Percentiles rank a stretch among this genome's conserved stretches.
phyloP scores from a whole-genome alignment of 2,888 invertebrate species.

The Lottia scabra region DNA sequence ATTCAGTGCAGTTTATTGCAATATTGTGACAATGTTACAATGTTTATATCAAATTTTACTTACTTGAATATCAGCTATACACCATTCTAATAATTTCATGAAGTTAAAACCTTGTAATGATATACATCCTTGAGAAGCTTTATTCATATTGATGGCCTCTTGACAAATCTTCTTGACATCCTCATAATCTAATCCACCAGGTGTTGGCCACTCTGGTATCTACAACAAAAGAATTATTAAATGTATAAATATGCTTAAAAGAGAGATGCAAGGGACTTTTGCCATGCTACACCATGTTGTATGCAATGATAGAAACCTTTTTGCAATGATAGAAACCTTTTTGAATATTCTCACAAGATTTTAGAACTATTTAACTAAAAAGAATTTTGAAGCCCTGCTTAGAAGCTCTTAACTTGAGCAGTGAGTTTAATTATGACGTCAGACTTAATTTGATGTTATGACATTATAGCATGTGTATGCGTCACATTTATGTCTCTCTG shows the following conservation, averaged over 20 bases:
- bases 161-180: slow-evolving; percentile 29
- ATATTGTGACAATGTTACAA: too few relatives aligned
- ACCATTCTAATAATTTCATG: slow-evolving; percentile 39
- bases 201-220: slow-evolving; percentile 31
- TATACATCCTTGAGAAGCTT: slow-evolving; percentile 13
- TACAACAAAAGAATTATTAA: not conserved
- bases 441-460: too few relatives aligned
- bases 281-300: not conserved
- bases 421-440: too few relatives aligned
- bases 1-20: too few relatives aligned
- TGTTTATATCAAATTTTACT: too few relatives aligned
- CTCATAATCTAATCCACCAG: slow-evolving; percentile 24
- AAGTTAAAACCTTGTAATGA: slow-evolving; percentile 15
- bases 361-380: too few relatives aligned
- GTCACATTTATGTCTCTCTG: too few relatives aligned
- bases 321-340: not conserved
- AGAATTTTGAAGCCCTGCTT: too few relatives aligned
- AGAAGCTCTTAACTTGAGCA: too few relatives aligned
- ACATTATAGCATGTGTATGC: too few relatives aligned
- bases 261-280: not conserved
- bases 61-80: slow-evolving; percentile 54
- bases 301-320: not conserved
- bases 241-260: too few relatives aligned
- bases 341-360: too few relatives aligned
- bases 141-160: slow-evolving; percentile 10